Base-by-base conservation (phyloP, 2,888 invertebrate species). In the Nomada ruficornis region DNA sequence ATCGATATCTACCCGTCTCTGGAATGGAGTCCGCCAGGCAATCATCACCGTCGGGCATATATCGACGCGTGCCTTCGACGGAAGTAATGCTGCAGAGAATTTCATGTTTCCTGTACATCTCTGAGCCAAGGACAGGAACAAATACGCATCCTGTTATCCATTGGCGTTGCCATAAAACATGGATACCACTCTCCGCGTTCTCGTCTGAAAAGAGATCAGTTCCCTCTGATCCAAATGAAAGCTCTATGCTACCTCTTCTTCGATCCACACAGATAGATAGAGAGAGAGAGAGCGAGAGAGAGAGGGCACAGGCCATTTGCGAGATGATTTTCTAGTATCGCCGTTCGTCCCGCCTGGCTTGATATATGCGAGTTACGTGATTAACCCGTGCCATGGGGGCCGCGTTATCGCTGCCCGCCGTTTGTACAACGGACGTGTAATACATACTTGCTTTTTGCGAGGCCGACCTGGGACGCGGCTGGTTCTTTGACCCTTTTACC, bases 311-410 rank as follows among this genome's bases (percentile, higher is more conserved):
- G 81, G 86, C 89, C 88, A 90, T 90, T 90, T 90, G 86, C 89
- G 76, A 90, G 89, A 90, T 90, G 90, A 90, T 90, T 90, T 83
- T 78, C 71, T 75, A 65, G 44, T 63, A 70, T 72, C 73, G 68
- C 50, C 59, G 42, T 67, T 36, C 52, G 52, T 18, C 23, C 65
- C 10, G 11, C 42, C 29, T 2, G 74, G 76, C 74, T 73, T 75
- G 63, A 73, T 68, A 67, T 59, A 69, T 54, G 52, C 73, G 47
- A 54, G 82, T 75, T 75, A 65, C 78, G 78, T 72, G 82, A 82
- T 82, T 75, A 82, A 78, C 60, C 63, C 29, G 26, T 18, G 26
- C 18, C 23, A 36, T n/a, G 47, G 26, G 10, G 15, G 2, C 7
- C 64, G 59, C 68, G 71, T 82, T 74, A 81, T 76, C 70, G 55